These are phyloP conservation scores for Haliclona indistincta DNA, from an alignment of 37 sponge, comb jelly and placozoan genomes.

Conservation along the genomic window DNA sequence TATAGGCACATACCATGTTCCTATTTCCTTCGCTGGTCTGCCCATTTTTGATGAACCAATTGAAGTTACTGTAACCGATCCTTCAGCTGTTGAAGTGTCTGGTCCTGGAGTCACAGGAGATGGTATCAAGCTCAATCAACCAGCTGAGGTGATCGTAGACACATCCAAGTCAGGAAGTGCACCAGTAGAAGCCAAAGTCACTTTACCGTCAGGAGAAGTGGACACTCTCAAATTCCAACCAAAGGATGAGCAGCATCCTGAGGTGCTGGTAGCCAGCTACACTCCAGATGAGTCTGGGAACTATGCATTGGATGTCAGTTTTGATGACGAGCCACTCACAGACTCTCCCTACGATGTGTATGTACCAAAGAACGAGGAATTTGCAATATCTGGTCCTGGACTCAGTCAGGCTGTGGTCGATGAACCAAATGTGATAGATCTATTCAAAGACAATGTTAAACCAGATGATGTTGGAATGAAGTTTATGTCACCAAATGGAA, in stretches of 20 bases:
- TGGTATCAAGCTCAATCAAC: neutral
- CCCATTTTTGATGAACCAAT: conserved; percentile 60
- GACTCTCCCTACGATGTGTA: conserved; percentile 57
- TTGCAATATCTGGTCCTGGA: conserved; percentile 81
- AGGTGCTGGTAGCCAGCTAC: no score
- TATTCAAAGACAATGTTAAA: conserved; percentile 59
- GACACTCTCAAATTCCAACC: no score
- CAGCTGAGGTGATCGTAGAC: conserved; percentile 80
- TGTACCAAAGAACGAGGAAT: conserved; percentile 50
- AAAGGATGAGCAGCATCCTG: no score
- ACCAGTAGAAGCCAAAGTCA: conserved; percentile 61
- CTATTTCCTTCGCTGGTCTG: conserved; percentile 54
- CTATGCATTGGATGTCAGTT: conserved; percentile 12
- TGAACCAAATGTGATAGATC: conserved; percentile 39
- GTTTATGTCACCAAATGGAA: conserved; percentile 4
- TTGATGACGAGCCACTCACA: conserved; percentile 44
- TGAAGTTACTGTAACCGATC: conserved; percentile 76
- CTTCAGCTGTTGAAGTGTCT: conserved; percentile 49
- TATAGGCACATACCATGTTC: conserved; percentile 74
- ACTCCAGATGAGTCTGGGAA: conserved; percentile 12
- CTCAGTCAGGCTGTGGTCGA: conserved; percentile 57
- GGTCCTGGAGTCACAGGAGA: conserved; percentile 51
- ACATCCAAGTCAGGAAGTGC: conserved; percentile 71
- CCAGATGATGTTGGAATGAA: conserved; percentile 55
- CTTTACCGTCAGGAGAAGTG: conserved; percentile 50